Conservation (phyloP, 2,113 vertebrate genomes). For the Pipa parva region DNA sequence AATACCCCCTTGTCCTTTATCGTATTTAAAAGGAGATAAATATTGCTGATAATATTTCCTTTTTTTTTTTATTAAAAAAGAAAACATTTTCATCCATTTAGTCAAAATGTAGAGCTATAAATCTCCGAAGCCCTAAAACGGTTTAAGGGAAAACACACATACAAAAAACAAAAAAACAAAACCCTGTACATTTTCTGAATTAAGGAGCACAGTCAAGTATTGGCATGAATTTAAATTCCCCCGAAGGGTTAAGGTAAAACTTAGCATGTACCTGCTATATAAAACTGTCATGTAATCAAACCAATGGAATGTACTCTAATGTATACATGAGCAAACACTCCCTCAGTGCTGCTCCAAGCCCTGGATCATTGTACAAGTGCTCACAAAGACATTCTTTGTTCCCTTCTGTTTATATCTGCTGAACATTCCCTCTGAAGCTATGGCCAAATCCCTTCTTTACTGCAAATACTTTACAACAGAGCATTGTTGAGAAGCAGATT, state of each 20-base stretch:
- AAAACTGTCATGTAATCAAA: conserved; percentile 53
- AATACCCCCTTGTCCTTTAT: too few species aligned
- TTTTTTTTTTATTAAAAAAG: too few species aligned
- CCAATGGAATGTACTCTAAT: conserved; percentile 50
- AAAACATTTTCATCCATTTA: too few species aligned
- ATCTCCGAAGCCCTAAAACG: too few species aligned
- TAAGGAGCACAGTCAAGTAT: background rate
- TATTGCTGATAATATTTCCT: too few species aligned
- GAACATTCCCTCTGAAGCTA: conserved; percentile 57
- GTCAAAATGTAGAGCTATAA: too few species aligned
- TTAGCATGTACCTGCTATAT: conserved; percentile 44
- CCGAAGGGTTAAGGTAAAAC: conserved; percentile 4
- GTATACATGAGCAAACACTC: conserved; percentile 52
- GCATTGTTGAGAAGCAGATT: conserved; percentile 57
- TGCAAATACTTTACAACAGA: conserved; percentile 59
- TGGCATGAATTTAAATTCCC: background rate
- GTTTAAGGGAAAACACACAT: too few species aligned
- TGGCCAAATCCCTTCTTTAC: conserved; percentile 62
- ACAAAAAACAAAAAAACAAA: background rate
- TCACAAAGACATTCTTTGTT: conserved; percentile 72
- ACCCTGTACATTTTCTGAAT: background rate
- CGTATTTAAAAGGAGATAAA: too few species aligned
- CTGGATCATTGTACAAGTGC: conserved; percentile 44
- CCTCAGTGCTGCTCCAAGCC: conserved; percentile 45
- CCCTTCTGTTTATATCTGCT: conserved; percentile 65